Conservation (phyloP, 2,888 invertebrate genomes). For the Thalpophila matura region DNA sequence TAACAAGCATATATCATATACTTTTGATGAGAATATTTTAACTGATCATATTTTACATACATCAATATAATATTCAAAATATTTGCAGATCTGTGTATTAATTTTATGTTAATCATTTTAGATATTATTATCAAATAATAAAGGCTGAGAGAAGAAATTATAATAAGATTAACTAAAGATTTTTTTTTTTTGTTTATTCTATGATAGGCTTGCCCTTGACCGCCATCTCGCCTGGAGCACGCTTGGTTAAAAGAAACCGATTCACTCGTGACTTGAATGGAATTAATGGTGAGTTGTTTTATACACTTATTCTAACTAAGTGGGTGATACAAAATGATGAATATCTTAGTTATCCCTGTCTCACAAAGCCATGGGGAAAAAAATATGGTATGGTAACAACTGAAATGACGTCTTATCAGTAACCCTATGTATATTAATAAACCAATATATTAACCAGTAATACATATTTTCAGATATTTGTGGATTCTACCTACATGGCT, state of each 20-base stretch:
- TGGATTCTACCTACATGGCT: background rate
- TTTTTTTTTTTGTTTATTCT: no score
- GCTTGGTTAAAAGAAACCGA: no score
- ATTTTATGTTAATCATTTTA: constrained; percentile 3
- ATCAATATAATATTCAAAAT: no score
- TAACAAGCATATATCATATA: constrained; percentile 79
- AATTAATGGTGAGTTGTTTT: constrained; percentile 20
- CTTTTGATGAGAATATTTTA: constrained; percentile 64
- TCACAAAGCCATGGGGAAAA: constrained; percentile 78
- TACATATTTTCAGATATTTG: constrained; percentile 7
- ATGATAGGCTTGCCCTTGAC: no score
- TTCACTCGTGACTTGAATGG: no score
- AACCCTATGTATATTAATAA: background rate
- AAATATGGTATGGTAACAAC: constrained; percentile 81
- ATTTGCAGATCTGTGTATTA: background rate
- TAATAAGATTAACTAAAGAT: background rate
- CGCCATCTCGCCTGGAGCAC: no score
- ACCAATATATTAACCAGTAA: background rate
- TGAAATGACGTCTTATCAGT: constrained; percentile 53
- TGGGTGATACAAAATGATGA: constrained; percentile 70
- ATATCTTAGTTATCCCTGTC: constrained; percentile 82
- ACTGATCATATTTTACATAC: constrained; percentile 64
- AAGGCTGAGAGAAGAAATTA: no score
- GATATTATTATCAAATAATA: background rate
- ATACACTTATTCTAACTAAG: background rate